phyloP scores from a whole-genome alignment of 2,888 invertebrate species.

The Thymelicus lineola region DNA sequence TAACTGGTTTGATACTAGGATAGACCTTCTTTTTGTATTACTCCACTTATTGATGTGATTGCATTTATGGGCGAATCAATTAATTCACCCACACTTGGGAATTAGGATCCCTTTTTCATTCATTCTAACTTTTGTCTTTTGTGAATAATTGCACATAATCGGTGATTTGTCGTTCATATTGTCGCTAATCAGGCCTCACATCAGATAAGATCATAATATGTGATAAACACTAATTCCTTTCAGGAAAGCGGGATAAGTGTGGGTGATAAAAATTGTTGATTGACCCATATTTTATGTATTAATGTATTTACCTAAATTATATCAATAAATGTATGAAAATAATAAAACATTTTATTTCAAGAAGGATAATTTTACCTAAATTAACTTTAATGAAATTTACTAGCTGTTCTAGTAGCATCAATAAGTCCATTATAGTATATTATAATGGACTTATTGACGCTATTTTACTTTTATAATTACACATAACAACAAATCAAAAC shows the following conservation, averaged over 20 bases:
- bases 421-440: background rate
- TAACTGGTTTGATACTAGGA: conserved; percentile 14
- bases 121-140: too few species aligned
- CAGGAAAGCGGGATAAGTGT: background rate
- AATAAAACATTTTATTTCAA: conserved; percentile 30
- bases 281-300: conserved; percentile 45
- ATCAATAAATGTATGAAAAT: conserved; percentile 53
- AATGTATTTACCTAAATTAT: conserved; percentile 53
- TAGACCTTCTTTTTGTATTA: conserved; percentile 38
- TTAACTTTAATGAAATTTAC: too few species aligned
- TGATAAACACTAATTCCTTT: too few species aligned
- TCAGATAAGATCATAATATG: too few species aligned
- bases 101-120: background rate
- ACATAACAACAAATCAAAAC: too few species aligned
- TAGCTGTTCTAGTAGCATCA: too few species aligned
- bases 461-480: too few species aligned
- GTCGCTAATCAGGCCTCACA: background rate
- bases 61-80: conserved; percentile 35
- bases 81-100: background rate
- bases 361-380: too few species aligned
- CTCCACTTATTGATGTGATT: conserved; percentile 45
- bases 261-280: conserved; percentile 33
- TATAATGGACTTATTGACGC: too few species aligned
- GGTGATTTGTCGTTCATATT: background rate
- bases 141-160: too few species aligned